Percentiles rank a stretch among this genome's conserved stretches.
phyloP scores from a whole-genome alignment of 2,888 invertebrate genomes.

The Bimastos eiseni region DNA sequence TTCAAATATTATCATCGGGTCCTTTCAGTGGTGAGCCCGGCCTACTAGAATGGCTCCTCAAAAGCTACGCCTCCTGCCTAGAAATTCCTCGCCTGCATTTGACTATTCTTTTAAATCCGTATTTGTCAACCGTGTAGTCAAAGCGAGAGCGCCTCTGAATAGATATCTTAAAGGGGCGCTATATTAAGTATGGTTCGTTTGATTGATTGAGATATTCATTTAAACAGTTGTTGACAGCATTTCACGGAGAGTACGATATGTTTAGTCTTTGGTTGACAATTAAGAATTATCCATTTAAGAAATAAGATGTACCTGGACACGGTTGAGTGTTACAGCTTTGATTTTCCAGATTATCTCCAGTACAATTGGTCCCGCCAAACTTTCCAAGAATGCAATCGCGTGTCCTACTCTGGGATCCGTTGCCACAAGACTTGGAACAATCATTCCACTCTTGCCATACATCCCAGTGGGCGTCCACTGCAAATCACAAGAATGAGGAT shows the following conservation, averaged over 20 bases:
- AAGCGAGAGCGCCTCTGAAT: too few species aligned
- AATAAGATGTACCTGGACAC: slow-evolving; percentile 49
- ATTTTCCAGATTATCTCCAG: slow-evolving; percentile 30
- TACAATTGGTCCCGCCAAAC: slow-evolving; percentile 39
- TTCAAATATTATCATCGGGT: too few species aligned
- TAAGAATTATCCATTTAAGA: neutral
- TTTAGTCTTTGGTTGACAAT: neutral
- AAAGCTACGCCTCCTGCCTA: too few species aligned
- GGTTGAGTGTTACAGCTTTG: slow-evolving; percentile 48
- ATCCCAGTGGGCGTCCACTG: slow-evolving; percentile 43
- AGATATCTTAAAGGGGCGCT: too few species aligned
- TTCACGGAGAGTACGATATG: neutral
- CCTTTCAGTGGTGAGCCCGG: too few species aligned
- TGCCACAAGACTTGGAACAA: slow-evolving; percentile 44
- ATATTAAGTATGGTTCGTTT: too few species aligned
- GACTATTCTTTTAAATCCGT: too few species aligned
- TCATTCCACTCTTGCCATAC: slow-evolving; percentile 39
- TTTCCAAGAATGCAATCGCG: slow-evolving; percentile 35
- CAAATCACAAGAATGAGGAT: neutral
- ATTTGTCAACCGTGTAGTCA: too few species aligned
- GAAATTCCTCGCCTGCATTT: too few species aligned
- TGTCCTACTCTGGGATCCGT: slow-evolving; percentile 38
- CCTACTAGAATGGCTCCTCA: too few species aligned
- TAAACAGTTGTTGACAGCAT: neutral
- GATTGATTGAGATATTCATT: too few species aligned